Base-by-base conservation (phyloP, 1,140 invertebrate genomes). In the Panagrolaimus sp. region DNA sequence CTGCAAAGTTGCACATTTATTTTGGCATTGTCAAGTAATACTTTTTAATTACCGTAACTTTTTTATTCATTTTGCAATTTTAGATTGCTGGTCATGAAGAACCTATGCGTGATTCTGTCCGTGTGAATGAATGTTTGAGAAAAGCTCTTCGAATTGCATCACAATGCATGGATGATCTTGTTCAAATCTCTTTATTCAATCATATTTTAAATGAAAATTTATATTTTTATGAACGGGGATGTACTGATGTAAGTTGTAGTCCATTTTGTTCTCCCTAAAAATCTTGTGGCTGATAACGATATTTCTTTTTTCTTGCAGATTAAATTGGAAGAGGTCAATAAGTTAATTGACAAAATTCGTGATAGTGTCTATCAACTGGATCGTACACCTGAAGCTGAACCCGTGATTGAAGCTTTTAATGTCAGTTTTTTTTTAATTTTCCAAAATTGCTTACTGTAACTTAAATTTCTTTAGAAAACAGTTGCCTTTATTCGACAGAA, bases 151-250 rank as follows among this genome's bases (percentile, higher is more conserved):
- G 92, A 71, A 94, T 97, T 25, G 66, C 92, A 2, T 92, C 91
- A 76, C 93, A 98, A 75, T 98, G 95, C 76, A 93, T 98, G 91
- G 95, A 98, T 84, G 88, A 89, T n/a, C 90, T 90, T 4, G 93
- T 97, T 23, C 93, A 98, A 86, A 91, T 93, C 8, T 93, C 97
- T 82, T 86, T 98, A 2, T 92, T 93, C 82, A 91, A 95, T 16
- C 94, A 97, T 84, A 87, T 98, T 62, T 85, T 98, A 9, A 95
- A 96, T 83, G 89, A 92, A 77, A 96, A 96, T 84, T 88, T 95
- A 45, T 92, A 93, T 84, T 96, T 96, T 82, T 91, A 91, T 76
- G 92, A 96, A 82, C 90, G 93, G 77, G 91, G 91, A 74, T 95
- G 95, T 84, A 88, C 90, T 62, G 87, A 90, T 77, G 90, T 93